Evolutionary conservation across 2,797 vertebrate species (phyloP), one percentile per base, ranked within the genome.

Genomic region (Pseudomugil tenellus): DNA sequence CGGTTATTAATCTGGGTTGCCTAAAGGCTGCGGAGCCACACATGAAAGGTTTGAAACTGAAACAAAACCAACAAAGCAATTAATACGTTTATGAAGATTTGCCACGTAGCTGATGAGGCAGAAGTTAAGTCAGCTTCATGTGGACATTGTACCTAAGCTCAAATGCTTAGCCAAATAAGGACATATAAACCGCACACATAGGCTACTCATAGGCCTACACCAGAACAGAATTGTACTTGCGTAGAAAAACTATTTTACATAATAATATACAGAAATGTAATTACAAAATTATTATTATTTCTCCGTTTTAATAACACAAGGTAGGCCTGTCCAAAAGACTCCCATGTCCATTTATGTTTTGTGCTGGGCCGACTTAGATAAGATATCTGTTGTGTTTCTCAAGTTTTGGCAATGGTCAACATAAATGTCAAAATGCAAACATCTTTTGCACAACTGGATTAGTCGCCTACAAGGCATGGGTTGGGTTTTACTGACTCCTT

Each of bases 381-480:
- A 63, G 34, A 63, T 29, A 3, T 5, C 2, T 39, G 56, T 32
- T 71, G 63, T 70, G 53, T 19, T 41, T 63, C 65, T 60, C 58
- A 49, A 52, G 53, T 32, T 63, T 31, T 61, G 64, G 4, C 34
- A 56, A 32, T 35, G 25, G 19, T 29, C 59, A 71, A 60, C 64
- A 80, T 58, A 81, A 74, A 70, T 74, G 58, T 83, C 76, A 71
- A 78, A 72, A 80, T 72, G 72, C 63, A 83, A 83, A 87, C 67
- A 83, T 49, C 14, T 67, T 81, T 77, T 82, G 60, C 62, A 65
- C 70, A 81, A 81, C 49, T 60, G 75, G 83, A 78, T 77, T 70
- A 81, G 57, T 71, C 3, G 29, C 29, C 6, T 29, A 61, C 68
- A 79, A 54, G 73, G 21, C 71, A 75, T 0, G 2, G 19, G 25